phyloP scores from a whole-genome alignment of 2,888 invertebrate genomes.

The Synergus gifuensis region DNA sequence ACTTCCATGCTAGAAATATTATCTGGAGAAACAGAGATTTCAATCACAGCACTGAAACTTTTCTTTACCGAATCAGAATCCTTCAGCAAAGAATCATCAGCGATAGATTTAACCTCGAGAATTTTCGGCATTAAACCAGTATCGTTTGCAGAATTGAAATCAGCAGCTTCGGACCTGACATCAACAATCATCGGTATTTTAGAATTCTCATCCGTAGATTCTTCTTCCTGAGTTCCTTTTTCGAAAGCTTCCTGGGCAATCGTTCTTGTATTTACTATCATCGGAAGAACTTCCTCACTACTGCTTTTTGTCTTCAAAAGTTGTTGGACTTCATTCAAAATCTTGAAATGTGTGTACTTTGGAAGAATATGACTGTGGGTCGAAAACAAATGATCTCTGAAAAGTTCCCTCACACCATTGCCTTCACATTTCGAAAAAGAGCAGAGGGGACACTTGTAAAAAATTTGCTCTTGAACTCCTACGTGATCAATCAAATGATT shows the following conservation, averaged over 20 bases:
- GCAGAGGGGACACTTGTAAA: conserved; percentile 69
- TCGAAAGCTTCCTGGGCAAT: conserved; percentile 67
- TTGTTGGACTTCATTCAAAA: neutral
- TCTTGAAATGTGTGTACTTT: neutral
- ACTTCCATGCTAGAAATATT: neutral
- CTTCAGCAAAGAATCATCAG: conserved; percentile 32
- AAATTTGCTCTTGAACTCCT: conserved; percentile 59
- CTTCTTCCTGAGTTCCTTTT: conserved; percentile 40
- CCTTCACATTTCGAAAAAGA: conserved; percentile 48
- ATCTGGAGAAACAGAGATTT: neutral
- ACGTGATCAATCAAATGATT: conserved; percentile 63
- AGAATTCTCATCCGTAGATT: conserved; percentile 37
- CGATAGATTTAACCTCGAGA: conserved; percentile 60
- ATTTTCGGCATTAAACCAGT: conserved; percentile 54
- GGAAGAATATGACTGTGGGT: neutral
- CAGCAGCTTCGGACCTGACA: conserved; percentile 22
- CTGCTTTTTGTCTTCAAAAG: conserved; percentile 26
- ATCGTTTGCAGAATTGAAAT: neutral
- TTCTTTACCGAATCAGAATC: neutral
- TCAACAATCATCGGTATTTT: conserved; percentile 35
- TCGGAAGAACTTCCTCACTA: conserved; percentile 56
- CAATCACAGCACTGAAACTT: neutral
- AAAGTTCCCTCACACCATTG: neutral
- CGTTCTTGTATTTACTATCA: conserved; percentile 66
- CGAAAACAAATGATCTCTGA: conserved; percentile 5